A percentile compares a stretch with the other conserved stretches of the same genome.
phyloP scores from a whole-genome alignment of 2,797 vertebrate species.

The Phrynocephalus guinanensis region DNA sequence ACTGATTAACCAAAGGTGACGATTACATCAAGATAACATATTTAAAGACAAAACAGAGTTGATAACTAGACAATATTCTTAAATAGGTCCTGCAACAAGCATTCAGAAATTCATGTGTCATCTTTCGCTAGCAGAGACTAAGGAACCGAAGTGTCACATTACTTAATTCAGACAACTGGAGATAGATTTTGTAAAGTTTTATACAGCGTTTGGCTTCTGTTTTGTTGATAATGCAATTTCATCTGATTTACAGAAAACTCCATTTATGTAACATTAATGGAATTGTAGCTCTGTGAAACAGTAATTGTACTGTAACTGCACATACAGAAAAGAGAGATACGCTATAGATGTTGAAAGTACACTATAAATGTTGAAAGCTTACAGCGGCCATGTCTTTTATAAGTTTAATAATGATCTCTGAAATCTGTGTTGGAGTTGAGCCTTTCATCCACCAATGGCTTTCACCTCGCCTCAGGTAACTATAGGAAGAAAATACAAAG shows the following conservation, averaged over 20 bases:
- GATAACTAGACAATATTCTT: not conserved
- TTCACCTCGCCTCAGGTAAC: constrained; percentile 96
- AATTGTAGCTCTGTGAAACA: not conserved
- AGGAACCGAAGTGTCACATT: not conserved
- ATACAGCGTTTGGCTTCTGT: not conserved
- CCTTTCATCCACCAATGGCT: constrained; percentile 99
- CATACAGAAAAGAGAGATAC: not conserved
- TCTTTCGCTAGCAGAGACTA: not conserved
- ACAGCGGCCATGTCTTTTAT: constrained; percentile 99
- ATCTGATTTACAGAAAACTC: not conserved
- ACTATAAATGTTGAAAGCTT: constrained; percentile 72
- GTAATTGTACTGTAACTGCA: not conserved
- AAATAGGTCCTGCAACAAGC: not conserved
- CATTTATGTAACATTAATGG: not conserved
- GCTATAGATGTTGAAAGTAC: not conserved
- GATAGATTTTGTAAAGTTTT: not conserved
- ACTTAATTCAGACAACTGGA: not conserved
- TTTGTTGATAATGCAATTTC: not conserved
- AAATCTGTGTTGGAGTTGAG: constrained; percentile 96
- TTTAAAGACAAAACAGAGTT: constrained; percentile 6
- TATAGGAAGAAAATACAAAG: constrained; percentile 63
- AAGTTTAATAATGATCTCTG: constrained; percentile 98
- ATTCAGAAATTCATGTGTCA: not conserved
- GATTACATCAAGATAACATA: too few relatives aligned
- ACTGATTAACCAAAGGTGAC: not conserved